Conservation (phyloP, 2,888 invertebrate genomes). For the Masnerella sp. region DNA sequence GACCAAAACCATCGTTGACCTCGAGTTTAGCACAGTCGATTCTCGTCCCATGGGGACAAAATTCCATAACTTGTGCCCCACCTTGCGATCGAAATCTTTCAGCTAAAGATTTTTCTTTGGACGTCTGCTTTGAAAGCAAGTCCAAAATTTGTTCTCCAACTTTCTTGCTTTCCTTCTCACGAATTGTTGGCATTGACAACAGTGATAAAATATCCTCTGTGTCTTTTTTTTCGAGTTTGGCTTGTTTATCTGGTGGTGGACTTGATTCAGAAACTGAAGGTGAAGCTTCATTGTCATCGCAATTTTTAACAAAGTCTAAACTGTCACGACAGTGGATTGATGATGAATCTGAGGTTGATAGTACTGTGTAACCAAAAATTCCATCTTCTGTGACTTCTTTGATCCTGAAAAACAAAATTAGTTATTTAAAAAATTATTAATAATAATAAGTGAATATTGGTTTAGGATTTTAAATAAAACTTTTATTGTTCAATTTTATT, state of each 20-base stretch:
- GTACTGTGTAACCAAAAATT: slow-evolving; percentile 73
- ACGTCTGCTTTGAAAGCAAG: slow-evolving; percentile 95
- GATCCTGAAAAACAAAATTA: slow-evolving; percentile 66
- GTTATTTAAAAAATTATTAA: slow-evolving; percentile 3
- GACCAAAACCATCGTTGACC: slow-evolving; percentile 75
- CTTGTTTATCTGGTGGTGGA: slow-evolving; percentile 69
- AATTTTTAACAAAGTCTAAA: slow-evolving; percentile 67
- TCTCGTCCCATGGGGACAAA: slow-evolving; percentile 96
- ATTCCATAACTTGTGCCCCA: slow-evolving; percentile 95
- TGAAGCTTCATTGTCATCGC: slow-evolving; percentile 68
- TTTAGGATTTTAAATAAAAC: not conserved
- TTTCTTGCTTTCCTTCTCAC: slow-evolving; percentile 96
- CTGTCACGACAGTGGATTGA: slow-evolving; percentile 65
- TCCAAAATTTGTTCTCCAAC: slow-evolving; percentile 97
- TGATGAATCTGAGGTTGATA: slow-evolving; percentile 70
- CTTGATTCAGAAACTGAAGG: slow-evolving; percentile 66
- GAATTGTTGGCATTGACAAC: slow-evolving; percentile 93
- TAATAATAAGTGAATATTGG: not conserved
- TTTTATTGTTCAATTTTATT: not conserved
- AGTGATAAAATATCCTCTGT: slow-evolving; percentile 83
- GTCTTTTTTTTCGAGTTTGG: slow-evolving; percentile 71
- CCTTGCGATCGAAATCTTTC: slow-evolving; percentile 98
- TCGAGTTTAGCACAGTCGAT: slow-evolving; percentile 85
- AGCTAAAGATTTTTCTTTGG: slow-evolving; percentile 96
- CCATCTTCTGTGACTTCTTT: slow-evolving; percentile 76